phyloP scores from a whole-genome alignment of 2,888 invertebrate species.

The Phalera bucephala region DNA sequence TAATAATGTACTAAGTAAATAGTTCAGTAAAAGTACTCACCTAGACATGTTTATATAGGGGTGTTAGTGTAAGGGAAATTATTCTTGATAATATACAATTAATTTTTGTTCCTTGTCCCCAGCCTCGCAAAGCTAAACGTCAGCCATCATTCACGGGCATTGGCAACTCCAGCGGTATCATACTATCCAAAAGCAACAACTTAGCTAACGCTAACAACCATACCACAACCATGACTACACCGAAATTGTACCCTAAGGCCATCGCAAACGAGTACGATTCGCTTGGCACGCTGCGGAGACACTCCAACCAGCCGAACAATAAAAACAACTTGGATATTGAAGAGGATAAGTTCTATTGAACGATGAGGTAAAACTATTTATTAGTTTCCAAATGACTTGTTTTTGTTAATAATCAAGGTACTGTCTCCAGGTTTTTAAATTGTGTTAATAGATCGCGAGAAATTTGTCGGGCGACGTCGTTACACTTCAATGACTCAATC shows the following conservation, averaged over 20 bases:
- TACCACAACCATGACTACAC: slow-evolving; percentile 81
- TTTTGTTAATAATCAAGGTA: too few relatives aligned
- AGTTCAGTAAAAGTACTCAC: too few relatives aligned
- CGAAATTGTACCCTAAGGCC: slow-evolving; percentile 87
- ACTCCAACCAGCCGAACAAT: slow-evolving; percentile 88
- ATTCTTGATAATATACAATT: too few relatives aligned
- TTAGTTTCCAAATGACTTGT: too few relatives aligned
- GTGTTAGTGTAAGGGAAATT: too few relatives aligned
- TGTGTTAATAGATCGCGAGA: too few relatives aligned
- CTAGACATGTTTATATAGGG: too few relatives aligned
- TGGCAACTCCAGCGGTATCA: slow-evolving; percentile 73
- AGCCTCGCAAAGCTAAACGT: slow-evolving; percentile 84
- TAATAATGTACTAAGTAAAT: too few relatives aligned
- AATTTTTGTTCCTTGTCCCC: too few relatives aligned
- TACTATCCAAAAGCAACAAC: slow-evolving; percentile 83
- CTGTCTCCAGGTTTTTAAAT: too few relatives aligned
- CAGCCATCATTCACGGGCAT: slow-evolving; percentile 88
- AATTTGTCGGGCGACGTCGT: too few relatives aligned
- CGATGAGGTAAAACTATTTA: not conserved
- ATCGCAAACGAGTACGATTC: slow-evolving; percentile 89
- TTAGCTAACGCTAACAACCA: slow-evolving; percentile 85
- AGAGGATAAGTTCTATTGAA: slow-evolving; percentile 86
- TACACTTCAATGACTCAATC: too few relatives aligned
- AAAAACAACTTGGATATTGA: slow-evolving; percentile 84
- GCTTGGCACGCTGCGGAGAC: slow-evolving; percentile 88